Percentiles rank a stretch among this genome's conserved stretches.
These are phyloP conservation scores for Cepaea hortensis DNA, from an alignment of 2,888 invertebrate genomes.

Conservation along the genomic window DNA sequence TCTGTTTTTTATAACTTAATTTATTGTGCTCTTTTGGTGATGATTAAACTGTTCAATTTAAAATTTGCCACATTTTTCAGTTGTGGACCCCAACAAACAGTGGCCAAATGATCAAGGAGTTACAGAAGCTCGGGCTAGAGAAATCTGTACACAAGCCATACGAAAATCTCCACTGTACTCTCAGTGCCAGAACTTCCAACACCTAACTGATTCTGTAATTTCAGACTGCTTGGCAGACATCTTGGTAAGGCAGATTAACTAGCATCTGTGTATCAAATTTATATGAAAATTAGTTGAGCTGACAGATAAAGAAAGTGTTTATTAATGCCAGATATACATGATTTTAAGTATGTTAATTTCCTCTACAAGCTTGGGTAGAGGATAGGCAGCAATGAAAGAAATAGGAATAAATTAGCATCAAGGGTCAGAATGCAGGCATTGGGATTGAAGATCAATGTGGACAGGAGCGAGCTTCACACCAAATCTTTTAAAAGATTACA, in stretches of 20 bases:
- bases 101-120: constrained; percentile 46
- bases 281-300: constrained; percentile 4
- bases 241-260: neutral
- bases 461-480: no score
- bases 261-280: no score
- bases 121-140: constrained; percentile 24
- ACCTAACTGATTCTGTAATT: neutral
- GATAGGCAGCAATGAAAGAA: no score
- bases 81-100: neutral
- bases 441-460: no score
- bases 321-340: constrained; percentile 5
- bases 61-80: neutral
- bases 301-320: constrained; percentile 14
- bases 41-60: no score
- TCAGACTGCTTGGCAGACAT: neutral
- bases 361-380: no score
- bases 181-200: neutral
- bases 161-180: constrained; percentile 32
- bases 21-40: no score
- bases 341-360: no score
- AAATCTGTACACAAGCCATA: constrained; percentile 26
- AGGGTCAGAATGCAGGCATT: no score
- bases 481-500: no score
- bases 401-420: no score
- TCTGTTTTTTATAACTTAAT: no score